These are phyloP conservation scores for Clamator glandarius DNA, from an alignment of 2,797 vertebrate genomes.

Conservation along the genomic window DNA sequence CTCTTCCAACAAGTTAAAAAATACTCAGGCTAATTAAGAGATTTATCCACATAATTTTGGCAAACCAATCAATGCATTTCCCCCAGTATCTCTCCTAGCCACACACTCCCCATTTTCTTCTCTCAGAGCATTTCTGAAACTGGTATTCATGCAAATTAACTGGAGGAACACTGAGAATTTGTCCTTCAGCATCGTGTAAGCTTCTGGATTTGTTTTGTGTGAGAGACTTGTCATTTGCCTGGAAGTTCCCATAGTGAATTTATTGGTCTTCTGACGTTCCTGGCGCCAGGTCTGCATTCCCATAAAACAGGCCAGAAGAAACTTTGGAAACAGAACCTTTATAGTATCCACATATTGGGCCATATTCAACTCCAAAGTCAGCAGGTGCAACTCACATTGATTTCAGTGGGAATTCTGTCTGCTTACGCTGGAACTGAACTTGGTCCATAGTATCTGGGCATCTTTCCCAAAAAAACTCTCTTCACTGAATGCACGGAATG, in stretches of 20 bases:
- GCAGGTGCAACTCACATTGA: conserved; percentile 64
- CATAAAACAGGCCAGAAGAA: conserved; percentile 64
- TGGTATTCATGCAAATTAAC: conserved; percentile 29
- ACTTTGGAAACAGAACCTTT: conserved; percentile 65
- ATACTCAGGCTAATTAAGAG: neutral
- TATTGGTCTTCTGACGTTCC: conserved; percentile 52
- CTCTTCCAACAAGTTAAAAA: neutral
- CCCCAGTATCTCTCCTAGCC: neutral
- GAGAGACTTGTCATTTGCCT: conserved; percentile 49
- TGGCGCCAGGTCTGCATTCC: conserved; percentile 61
- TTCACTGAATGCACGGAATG: conserved; percentile 46
- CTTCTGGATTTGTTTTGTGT: conserved; percentile 38
- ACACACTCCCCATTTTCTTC: neutral
- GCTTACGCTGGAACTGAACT: conserved; percentile 51
- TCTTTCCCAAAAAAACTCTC: conserved; percentile 42
- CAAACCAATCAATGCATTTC: neutral
- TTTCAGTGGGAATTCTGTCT: conserved; percentile 63
- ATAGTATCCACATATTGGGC: conserved; percentile 43
- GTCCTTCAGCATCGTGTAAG: conserved; percentile 44
- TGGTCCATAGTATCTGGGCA: conserved; percentile 51
- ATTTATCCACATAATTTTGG: neutral
- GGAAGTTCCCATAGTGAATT: conserved; percentile 64
- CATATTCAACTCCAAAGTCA: conserved; percentile 56
- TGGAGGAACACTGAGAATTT: conserved; percentile 41
- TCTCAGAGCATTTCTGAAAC: neutral